Evolutionary conservation across 2,113 vertebrate species (phyloP).

Genomic region (Bucco capensis): DNA sequence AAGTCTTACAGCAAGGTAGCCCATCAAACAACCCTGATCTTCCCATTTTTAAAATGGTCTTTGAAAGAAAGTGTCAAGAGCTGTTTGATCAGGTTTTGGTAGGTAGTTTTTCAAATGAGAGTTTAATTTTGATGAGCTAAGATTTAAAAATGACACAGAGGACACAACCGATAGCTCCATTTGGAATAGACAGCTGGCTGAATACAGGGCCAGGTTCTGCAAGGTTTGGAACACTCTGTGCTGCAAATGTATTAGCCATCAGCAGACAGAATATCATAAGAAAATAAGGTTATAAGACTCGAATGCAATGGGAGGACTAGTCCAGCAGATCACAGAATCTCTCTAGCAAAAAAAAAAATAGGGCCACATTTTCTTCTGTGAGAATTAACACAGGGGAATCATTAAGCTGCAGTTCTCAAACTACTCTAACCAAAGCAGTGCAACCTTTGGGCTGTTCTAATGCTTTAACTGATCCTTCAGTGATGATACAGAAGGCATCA

Average conservation of each 20-base stretch:
- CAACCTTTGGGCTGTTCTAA: background rate
- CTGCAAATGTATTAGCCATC: background rate
- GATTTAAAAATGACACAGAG: background rate
- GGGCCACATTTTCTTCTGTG: background rate
- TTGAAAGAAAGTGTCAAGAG: background rate
- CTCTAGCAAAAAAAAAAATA: background rate
- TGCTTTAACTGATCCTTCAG: accelerated
- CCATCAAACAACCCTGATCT: background rate
- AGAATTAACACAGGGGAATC: background rate
- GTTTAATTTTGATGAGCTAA: background rate
- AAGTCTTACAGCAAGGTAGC: background rate
- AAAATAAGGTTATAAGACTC: slow-evolving; percentile 1
- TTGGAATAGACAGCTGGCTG: slow-evolving; percentile 10
- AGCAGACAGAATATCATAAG: background rate
- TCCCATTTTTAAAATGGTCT: background rate
- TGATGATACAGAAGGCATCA: background rate
- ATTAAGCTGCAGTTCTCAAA: background rate
- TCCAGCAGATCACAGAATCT: background rate
- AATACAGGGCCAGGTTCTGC: background rate
- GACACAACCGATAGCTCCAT: background rate
- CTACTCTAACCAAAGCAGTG: background rate
- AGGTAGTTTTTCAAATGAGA: background rate
- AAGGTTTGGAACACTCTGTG: slow-evolving; percentile 7
- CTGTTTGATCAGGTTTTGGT: background rate
- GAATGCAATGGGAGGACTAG: background rate